These are phyloP conservation scores for Platyscapa corneri DNA, from an alignment of 1,140 invertebrate species.

Conservation along the genomic window DNA sequence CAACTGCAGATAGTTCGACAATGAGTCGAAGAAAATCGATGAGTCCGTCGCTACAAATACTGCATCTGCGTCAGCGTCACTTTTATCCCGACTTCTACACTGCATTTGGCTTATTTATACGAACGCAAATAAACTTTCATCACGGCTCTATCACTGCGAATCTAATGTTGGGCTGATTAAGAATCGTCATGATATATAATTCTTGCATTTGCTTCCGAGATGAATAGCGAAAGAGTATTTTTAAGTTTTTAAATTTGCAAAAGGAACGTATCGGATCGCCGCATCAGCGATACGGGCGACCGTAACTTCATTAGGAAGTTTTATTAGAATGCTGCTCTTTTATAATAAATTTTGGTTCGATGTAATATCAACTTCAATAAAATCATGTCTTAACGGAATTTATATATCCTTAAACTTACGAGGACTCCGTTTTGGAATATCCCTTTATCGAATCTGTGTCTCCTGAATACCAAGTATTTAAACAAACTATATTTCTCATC, in stretches of 20 bases:
- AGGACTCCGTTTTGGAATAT: too few relatives aligned
- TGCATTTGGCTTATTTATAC: constrained; percentile 14
- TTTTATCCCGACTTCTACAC: constrained; percentile 6
- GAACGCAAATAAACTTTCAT: constrained; percentile 14
- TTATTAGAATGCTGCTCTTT: neutral
- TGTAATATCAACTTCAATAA: neutral
- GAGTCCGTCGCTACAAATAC: constrained; percentile 16
- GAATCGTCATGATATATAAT: constrained; percentile 22
- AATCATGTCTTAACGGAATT: neutral
- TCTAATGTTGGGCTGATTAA: constrained; percentile 8
- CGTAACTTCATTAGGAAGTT: neutral
- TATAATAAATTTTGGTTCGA: neutral
- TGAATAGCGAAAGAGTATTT: neutral
- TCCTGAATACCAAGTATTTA: too few relatives aligned
- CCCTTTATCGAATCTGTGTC: too few relatives aligned
- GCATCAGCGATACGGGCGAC: neutral
- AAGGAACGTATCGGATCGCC: neutral
- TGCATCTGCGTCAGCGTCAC: constrained; percentile 33
- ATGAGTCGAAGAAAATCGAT: constrained; percentile 52
- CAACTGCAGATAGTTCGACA: constrained; percentile 47
- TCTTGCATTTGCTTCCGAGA: neutral
- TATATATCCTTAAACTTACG: too few relatives aligned
- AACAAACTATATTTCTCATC: too few relatives aligned
- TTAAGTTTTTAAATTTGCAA: neutral
- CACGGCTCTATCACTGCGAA: neutral